A percentile compares a stretch with the other conserved stretches of the same genome.
phyloP scores from a whole-genome alignment of 2,797 vertebrate genomes.

The Erethizon dorsatum region DNA sequence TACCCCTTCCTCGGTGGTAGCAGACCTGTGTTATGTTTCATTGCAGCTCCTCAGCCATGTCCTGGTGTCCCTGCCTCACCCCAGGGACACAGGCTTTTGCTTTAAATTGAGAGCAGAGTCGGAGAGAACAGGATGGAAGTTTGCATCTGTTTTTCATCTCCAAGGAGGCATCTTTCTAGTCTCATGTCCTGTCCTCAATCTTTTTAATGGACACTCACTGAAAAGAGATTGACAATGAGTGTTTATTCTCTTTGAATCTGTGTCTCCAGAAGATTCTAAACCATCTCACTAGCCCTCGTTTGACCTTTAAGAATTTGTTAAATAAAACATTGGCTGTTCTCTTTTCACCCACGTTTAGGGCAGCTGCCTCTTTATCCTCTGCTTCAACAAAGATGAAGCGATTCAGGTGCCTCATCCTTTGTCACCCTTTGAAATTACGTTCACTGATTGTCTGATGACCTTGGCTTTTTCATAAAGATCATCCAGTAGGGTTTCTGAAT shows the following conservation, averaged over 20 bases:
- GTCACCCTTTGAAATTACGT: background rate
- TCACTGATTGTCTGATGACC: background rate
- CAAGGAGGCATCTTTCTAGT: background rate
- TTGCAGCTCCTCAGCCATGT: background rate
- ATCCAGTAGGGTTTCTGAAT: background rate
- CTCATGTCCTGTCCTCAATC: background rate
- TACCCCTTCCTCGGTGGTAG: background rate
- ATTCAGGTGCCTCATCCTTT: background rate
- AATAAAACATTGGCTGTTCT: background rate
- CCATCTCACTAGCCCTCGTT: background rate
- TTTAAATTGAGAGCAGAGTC: background rate
- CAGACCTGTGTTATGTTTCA: background rate
- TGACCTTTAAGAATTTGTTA: conserved; percentile 6
- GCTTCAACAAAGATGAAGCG: background rate
- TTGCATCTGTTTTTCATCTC: background rate
- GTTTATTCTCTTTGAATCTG: background rate
- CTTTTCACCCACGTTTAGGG: background rate
- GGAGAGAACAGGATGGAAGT: no score
- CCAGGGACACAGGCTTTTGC: background rate
- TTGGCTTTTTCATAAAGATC: background rate
- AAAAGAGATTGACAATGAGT: background rate
- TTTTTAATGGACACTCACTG: background rate
- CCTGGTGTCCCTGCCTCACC: background rate
- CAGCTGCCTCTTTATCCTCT: background rate
- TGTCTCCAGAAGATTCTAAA: background rate